These are phyloP conservation scores for Macrobrachium rosenbergii DNA, from an alignment of 1,140 invertebrate species.

Conservation along the genomic window DNA sequence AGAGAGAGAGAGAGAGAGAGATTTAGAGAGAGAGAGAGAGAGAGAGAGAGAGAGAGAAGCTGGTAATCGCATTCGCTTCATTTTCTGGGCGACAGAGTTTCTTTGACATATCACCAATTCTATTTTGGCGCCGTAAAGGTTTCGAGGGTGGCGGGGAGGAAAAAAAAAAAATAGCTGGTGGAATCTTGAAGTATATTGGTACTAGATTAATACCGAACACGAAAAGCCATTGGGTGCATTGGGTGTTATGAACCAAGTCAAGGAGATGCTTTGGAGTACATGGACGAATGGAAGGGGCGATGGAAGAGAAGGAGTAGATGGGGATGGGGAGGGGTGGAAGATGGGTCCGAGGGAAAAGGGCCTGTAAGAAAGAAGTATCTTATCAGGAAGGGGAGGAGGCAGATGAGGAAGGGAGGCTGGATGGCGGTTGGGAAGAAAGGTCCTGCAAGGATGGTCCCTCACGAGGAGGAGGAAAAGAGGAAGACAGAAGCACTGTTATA, in stretches of 20 bases:
- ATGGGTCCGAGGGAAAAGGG: background rate
- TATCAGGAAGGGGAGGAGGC: background rate
- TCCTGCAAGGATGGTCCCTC: no score
- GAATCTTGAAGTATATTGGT: no score
- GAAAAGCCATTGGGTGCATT: no score
- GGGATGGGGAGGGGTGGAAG: background rate
- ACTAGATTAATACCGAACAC: no score
- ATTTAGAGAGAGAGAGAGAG: no score
- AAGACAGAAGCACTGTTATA: no score
- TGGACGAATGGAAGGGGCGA: background rate
- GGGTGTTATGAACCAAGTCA: no score
- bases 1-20: no score
- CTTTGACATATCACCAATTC: constrained; percentile 19
- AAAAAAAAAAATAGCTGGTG: no score
- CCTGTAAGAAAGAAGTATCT: background rate
- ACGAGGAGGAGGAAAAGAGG: no score
- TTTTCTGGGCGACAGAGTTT: constrained; percentile 9
- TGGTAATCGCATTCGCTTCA: constrained; percentile 18
- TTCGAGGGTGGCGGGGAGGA: background rate
- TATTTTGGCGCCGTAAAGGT: constrained; percentile 9
- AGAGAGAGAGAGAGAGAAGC: background rate
- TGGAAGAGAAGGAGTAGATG: background rate
- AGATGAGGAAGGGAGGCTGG: background rate
- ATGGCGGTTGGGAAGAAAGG: no score
- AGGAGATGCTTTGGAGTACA: background rate